phyloP scores from a whole-genome alignment of 2,113 vertebrate species.

The Chlamydotis undulata region DNA sequence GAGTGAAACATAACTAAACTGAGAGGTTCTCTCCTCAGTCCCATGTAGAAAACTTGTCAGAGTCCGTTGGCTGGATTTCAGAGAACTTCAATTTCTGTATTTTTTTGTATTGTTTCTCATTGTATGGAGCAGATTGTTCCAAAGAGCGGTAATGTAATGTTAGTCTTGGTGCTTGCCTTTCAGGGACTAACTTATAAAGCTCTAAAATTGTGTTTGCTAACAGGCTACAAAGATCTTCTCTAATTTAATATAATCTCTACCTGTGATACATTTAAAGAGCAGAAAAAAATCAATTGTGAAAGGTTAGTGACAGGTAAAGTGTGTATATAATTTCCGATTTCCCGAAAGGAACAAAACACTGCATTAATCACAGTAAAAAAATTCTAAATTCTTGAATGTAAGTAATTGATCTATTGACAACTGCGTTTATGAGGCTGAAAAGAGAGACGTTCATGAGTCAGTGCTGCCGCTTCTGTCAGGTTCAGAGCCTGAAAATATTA shows the following conservation, averaged over 20 bases:
- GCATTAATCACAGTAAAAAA: neutral
- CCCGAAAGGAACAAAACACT: neutral
- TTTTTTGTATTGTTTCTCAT: neutral
- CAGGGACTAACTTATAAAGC: neutral
- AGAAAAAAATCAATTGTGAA: neutral
- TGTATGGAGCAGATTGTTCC: neutral
- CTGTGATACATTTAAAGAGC: neutral
- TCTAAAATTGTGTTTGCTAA: neutral
- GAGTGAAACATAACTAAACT: neutral
- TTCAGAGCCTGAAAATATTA: neutral
- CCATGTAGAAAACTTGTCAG: neutral
- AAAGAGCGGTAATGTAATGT: neutral
- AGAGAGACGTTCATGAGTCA: neutral
- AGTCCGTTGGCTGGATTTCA: neutral
- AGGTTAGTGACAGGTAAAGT: slow-evolving; percentile 8
- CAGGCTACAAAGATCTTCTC: neutral
- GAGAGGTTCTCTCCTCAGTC: neutral
- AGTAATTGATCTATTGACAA: neutral
- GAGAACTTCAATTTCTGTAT: neutral
- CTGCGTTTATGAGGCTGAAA: neutral
- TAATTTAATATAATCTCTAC: neutral
- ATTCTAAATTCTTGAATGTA: neutral
- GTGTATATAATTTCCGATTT: neutral
- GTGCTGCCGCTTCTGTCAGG: neutral
- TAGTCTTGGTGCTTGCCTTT: neutral